Evolutionary conservation across 1,140 invertebrate species (phyloP).

Genomic region (Anoplolepis gracilipes): DNA sequence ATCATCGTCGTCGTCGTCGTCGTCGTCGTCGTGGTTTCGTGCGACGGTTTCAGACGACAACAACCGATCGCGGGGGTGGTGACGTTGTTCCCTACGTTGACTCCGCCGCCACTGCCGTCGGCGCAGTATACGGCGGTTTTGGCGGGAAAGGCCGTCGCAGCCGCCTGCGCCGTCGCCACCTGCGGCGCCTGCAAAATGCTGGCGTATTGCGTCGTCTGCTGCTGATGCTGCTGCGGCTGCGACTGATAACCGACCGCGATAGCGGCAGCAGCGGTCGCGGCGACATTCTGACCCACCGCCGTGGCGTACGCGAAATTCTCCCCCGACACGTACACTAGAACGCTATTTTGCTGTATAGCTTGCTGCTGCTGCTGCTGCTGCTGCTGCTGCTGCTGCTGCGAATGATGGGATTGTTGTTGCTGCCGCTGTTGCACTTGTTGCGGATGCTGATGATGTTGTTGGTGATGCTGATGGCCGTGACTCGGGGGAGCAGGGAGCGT

Average conservation of each 20-base stretch:
- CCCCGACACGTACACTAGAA: slow-evolving; percentile 85
- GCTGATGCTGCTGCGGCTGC: slow-evolving; percentile 67
- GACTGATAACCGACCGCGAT: slow-evolving; percentile 72
- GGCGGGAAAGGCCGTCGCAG: slow-evolving; percentile 74
- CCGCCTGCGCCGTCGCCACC: slow-evolving; percentile 71
- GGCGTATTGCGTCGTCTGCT: slow-evolving; percentile 73
- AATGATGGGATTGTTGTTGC: slow-evolving; percentile 37
- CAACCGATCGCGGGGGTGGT: slow-evolving; percentile 40
- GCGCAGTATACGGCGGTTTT: slow-evolving; percentile 72
- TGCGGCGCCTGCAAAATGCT: slow-evolving; percentile 74
- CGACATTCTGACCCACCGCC: slow-evolving; percentile 83
- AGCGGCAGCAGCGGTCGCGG: slow-evolving; percentile 74
- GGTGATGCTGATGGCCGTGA: slow-evolving; percentile 81
- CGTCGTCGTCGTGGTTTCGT: slow-evolving; percentile 47
- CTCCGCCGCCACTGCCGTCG: slow-evolving; percentile 59
- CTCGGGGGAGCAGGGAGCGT: slow-evolving; percentile 83
- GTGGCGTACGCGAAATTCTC: slow-evolving; percentile 84
- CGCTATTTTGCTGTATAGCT: slow-evolving; percentile 80
- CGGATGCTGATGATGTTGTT: slow-evolving; percentile 74
- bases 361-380: slow-evolving; percentile 56
- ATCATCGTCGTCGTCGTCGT: neutral
- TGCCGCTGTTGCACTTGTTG: slow-evolving; percentile 55
- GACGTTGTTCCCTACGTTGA: slow-evolving; percentile 38
- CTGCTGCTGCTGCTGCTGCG: slow-evolving; percentile 48
- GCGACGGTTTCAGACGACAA: slow-evolving; percentile 67